Percentiles rank a stretch among this genome's conserved stretches.
Conservation (phyloP, 2,888 invertebrate genomes). For the Beris morrisii region DNA sequence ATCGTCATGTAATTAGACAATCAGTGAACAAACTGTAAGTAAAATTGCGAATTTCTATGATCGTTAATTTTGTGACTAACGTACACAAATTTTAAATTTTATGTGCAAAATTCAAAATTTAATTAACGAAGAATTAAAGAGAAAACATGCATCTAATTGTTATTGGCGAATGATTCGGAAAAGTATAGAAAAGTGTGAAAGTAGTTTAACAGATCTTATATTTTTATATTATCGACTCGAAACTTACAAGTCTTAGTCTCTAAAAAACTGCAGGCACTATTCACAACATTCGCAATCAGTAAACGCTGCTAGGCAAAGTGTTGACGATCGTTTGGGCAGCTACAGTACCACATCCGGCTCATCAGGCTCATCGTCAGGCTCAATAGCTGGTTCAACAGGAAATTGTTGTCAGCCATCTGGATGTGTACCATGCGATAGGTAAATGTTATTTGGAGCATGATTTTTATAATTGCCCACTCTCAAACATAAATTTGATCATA, state of each 20-base stretch:
- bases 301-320: slow-evolving; percentile 48
- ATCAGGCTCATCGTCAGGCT: slow-evolving; percentile 42
- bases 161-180: slow-evolving; percentile 4
- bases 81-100: no score
- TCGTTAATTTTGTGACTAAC: slow-evolving; percentile 1
- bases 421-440: slow-evolving; percentile 32
- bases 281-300: slow-evolving; percentile 50
- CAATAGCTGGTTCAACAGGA: slow-evolving; percentile 40
- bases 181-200: not conserved
- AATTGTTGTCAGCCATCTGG: slow-evolving; percentile 31
- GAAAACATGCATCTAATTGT: not conserved
- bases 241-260: not conserved
- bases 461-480: no score
- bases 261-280: slow-evolving; percentile 47
- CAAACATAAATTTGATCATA: no score
- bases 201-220: not conserved
- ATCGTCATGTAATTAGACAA: slow-evolving; percentile 8
- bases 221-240: not conserved
- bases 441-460: slow-evolving; percentile 13
- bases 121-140: not conserved
- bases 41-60: not conserved
- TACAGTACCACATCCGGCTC: slow-evolving; percentile 39
- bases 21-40: slow-evolving; percentile 23
- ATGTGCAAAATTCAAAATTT: not conserved
- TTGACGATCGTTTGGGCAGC: slow-evolving; percentile 43